These are phyloP conservation scores for Podocnemis expansa DNA, from an alignment of 2,113 vertebrate genomes.

Conservation along the genomic window DNA sequence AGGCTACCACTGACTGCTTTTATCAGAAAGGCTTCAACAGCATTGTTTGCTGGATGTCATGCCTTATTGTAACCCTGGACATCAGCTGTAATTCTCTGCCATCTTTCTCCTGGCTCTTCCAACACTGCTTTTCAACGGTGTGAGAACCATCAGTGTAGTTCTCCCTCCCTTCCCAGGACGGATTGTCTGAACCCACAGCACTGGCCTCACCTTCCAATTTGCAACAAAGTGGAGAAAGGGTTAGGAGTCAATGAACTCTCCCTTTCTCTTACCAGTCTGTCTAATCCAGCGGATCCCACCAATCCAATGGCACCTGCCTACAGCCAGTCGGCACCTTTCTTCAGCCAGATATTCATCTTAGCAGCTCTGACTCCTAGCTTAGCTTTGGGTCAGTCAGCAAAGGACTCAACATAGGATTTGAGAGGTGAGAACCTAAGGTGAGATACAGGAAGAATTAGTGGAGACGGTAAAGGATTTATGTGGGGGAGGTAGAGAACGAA, in stretches of 20 bases:
- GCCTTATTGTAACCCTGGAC: not conserved
- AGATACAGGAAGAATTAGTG: not conserved
- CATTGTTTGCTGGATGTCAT: constrained; percentile 3
- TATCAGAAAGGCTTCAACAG: constrained; percentile 6
- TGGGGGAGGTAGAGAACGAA: not conserved
- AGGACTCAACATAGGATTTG: not conserved
- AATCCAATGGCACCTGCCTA: not conserved
- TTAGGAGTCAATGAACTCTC: not conserved
- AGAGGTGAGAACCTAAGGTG: not conserved
- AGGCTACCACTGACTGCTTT: not conserved
- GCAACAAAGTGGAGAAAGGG: not conserved
- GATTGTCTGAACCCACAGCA: not conserved
- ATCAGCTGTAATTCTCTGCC: not conserved
- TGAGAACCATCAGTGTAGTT: not conserved
- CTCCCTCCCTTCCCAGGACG: not conserved
- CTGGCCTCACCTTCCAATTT: not conserved
- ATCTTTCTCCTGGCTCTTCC: not conserved
- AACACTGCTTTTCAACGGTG: not conserved
- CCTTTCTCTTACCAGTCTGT: not conserved
- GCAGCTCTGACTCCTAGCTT: not conserved
- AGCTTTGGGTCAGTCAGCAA: not conserved
- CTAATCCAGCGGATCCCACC: not conserved
- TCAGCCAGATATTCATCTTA: not conserved
- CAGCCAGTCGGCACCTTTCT: not conserved
- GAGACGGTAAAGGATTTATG: not conserved